A percentile compares a stretch with the other conserved stretches of the same genome.
Conservation (phyloP, 2,797 vertebrate genomes). For the Xiphorhynchus erythropygius region DNA sequence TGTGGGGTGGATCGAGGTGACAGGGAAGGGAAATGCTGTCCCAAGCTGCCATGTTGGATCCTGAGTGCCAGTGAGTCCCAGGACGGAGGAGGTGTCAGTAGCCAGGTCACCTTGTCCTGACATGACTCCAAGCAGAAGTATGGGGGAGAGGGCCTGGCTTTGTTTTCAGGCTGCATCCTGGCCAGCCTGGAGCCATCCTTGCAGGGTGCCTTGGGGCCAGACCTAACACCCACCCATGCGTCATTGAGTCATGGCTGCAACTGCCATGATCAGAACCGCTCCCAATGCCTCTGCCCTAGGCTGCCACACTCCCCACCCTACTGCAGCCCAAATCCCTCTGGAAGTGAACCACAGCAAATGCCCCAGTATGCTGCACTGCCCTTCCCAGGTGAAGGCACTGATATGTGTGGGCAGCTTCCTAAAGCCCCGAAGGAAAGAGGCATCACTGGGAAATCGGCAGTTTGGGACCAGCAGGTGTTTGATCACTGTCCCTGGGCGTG, state of each 20-base stretch:
- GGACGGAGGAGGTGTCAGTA: background rate
- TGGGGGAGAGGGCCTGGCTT: background rate
- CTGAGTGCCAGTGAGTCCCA: accelerated
- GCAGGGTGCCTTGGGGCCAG: background rate
- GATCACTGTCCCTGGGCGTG: background rate
- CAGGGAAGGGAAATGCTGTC: background rate
- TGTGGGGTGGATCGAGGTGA: accelerated
- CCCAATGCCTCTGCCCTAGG: background rate
- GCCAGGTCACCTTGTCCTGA: background rate
- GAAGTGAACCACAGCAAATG: background rate
- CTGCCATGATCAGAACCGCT: background rate
- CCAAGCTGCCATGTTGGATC: background rate
- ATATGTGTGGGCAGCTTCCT: accelerated
- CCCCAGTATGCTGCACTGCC: background rate
- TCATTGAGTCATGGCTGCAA: background rate
- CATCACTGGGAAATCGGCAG: background rate
- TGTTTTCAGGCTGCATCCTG: background rate
- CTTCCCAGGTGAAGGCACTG: accelerated
- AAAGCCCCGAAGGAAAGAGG: background rate
- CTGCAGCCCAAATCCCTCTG: background rate
- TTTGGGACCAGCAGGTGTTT: background rate
- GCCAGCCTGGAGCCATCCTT: background rate
- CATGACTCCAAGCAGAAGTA: background rate
- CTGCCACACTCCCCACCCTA: background rate
- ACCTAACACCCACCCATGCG: accelerated